phyloP scores from a whole-genome alignment of 2,888 invertebrate species.

The Romanomermis culicivorax region DNA sequence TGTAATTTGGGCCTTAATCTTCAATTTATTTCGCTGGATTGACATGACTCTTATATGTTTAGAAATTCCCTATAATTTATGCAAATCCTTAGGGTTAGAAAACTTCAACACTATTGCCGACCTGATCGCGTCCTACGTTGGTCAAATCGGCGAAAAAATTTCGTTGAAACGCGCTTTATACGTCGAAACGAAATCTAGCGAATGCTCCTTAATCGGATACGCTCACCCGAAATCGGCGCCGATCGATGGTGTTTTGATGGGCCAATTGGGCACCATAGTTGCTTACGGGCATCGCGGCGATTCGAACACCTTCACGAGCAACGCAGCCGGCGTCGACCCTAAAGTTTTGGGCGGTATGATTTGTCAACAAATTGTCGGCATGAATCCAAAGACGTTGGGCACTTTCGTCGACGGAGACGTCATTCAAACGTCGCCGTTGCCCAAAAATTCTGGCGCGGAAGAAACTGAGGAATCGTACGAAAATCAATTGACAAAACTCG shows the following conservation, averaged over 20 bases:
- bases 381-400: slow-evolving; percentile 25
- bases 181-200: background rate
- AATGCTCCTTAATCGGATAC: background rate
- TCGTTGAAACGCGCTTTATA: slow-evolving; percentile 2
- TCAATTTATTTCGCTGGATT: too few relatives aligned
- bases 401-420: background rate
- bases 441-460: background rate
- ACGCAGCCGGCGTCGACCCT: background rate
- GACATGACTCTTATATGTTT: too few relatives aligned
- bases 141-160: slow-evolving; percentile 74
- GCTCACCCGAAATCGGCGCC: background rate
- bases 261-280: slow-evolving; percentile 1
- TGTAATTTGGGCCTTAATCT: too few relatives aligned
- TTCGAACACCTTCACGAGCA: background rate
- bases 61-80: too few relatives aligned
- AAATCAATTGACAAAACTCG: background rate
- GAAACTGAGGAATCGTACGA: background rate
- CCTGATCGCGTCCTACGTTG: slow-evolving; percentile 59
- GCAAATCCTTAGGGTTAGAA: too few relatives aligned
- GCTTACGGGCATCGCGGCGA: background rate
- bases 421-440: background rate
- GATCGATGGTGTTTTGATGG: slow-evolving; percentile 9
- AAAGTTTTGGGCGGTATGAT: slow-evolving; percentile 29
- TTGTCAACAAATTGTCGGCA: slow-evolving; percentile 73
- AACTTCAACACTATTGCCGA: too few relatives aligned